Evolutionary conservation across 2,113 vertebrate species (phyloP), one percentile per base, ranked within the genome.

Genomic region (Plotosus lineatus): DNA sequence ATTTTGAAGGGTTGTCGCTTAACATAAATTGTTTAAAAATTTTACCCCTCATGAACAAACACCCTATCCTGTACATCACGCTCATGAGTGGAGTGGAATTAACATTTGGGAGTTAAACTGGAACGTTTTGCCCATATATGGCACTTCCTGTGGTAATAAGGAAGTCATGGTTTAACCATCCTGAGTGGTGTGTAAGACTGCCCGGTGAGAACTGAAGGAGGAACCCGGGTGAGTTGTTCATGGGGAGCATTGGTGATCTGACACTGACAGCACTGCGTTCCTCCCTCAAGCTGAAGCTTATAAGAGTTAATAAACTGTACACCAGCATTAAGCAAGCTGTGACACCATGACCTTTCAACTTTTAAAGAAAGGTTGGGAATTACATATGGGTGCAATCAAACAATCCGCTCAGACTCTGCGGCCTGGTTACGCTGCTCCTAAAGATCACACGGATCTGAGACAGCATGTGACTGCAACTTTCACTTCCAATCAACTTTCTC

Each of bases 221-320:
- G 86, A 84, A 87, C 76, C 79, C 71, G 4, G 33, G 80, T 77
- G 68, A 79, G 73, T 79, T 82, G 76, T 83, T 75, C 84, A 86
- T 85, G 86, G 85, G 82, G 88, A 83, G 73, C 61, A 66, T 85
- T 83, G 81, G 78, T 88, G 86, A 91, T 71, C 82, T 83, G 74
- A 65, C 79, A 77, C 84, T 81, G 79, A 87, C 85, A 72, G 84
- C 78, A 74, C 66, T 86, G 75, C 71, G 76, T 85, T 89, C 66
- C 85, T 78, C 73, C 83, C 86, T 88, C 83, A 71, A 82, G 51
- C 88, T 91, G 81, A 84, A 80, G 82, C 88, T 88, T 87, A 88
- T 83, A 84, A 88, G 86, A 89, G 74, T 89, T 89, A 78, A 85
- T 84, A 84, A 87, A 90, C 79, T 83, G 75, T 84, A 85, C 66